Evolutionary conservation across 2,113 vertebrate species (phyloP).

Genomic region (Rattus norvegicus): DNA sequence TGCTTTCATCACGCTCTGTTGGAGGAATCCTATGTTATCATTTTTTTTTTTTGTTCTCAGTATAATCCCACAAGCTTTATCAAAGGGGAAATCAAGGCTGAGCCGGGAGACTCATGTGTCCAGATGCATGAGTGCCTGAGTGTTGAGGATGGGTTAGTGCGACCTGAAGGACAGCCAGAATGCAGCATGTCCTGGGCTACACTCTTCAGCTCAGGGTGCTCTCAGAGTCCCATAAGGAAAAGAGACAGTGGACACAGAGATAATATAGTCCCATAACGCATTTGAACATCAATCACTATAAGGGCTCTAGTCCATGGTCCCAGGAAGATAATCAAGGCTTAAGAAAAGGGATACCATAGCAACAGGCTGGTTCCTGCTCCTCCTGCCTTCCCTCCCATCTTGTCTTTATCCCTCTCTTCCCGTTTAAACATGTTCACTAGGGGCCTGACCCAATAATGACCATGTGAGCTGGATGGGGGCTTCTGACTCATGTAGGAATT

Average conservation of each 20-base stretch:
- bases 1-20: neutral
- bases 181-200: neutral
- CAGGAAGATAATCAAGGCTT: neutral
- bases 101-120: neutral
- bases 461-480: neutral
- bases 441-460: neutral
- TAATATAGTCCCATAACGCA: neutral
- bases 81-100: neutral
- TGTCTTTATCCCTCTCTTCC: no score
- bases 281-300: neutral
- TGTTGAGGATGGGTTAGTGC: neutral
- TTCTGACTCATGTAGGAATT: neutral
- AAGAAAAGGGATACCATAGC: neutral
- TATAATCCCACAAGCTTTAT: accelerated
- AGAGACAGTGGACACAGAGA: neutral
- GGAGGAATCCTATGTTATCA: accelerated
- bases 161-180: neutral
- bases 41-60: neutral
- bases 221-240: neutral
- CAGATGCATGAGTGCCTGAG: accelerated
- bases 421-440: neutral
- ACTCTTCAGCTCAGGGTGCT: neutral
- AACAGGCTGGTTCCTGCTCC: neutral
- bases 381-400: no score
- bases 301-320: neutral